These are phyloP conservation scores for Bombus waltoni DNA, from an alignment of 1,140 invertebrate genomes.

Conservation along the genomic window DNA sequence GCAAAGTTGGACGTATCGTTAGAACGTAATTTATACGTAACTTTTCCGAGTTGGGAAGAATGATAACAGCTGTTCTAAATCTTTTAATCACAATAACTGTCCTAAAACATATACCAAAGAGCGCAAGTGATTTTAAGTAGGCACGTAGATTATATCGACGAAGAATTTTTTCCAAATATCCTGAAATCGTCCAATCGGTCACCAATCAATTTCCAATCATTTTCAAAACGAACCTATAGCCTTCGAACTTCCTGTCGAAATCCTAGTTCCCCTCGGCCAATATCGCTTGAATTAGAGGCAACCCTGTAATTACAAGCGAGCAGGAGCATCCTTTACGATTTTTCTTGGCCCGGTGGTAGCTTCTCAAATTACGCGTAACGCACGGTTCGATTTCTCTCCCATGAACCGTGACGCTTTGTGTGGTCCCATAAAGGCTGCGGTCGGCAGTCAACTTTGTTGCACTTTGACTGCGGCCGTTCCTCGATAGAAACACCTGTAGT, in stretches of 20 bases:
- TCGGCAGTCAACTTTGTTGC: slow-evolving; percentile 44
- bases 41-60: too few relatives aligned
- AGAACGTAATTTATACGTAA: too few relatives aligned
- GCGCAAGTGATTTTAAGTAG: too few relatives aligned
- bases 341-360: background rate
- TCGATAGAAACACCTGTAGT: slow-evolving; percentile 45
- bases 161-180: background rate
- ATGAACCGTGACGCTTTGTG: slow-evolving; percentile 14
- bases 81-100: too few relatives aligned
- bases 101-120: too few relatives aligned
- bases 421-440: slow-evolving; percentile 48
- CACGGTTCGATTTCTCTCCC: slow-evolving; percentile 13
- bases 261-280: background rate
- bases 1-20: too few relatives aligned
- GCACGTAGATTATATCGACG: too few relatives aligned
- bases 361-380: background rate
- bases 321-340: background rate
- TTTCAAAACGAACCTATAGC: background rate
- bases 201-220: background rate
- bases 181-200: background rate
- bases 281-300: background rate
- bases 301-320: background rate
- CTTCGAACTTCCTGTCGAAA: slow-evolving; percentile 10
- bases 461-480: background rate
- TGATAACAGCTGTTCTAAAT: too few relatives aligned